Evolutionary conservation across 2,888 invertebrate genomes (phyloP).

Genomic region (Steinernema hermaphroditum): DNA sequence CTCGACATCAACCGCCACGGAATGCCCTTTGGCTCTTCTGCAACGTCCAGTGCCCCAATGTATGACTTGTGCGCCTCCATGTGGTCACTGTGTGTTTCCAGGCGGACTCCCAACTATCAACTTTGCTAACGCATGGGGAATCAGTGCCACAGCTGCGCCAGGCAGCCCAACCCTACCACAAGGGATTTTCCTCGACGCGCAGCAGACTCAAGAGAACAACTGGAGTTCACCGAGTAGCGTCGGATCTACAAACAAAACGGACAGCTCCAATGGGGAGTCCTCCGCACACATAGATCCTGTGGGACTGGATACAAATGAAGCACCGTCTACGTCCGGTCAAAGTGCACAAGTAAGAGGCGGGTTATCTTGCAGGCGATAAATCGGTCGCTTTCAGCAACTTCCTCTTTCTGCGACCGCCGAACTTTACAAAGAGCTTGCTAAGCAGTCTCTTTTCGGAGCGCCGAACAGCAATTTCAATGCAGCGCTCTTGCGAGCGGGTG

Average conservation of each 20-base stretch:
- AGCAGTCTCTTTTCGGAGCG: neutral
- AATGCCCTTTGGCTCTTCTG: constrained; percentile 24
- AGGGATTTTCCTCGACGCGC: constrained; percentile 1
- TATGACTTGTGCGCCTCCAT: neutral
- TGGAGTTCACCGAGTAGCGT: constrained; percentile 25
- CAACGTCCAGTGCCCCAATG: constrained; percentile 21
- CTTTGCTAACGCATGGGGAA: constrained; percentile 20
- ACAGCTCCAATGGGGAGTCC: constrained; percentile 13
- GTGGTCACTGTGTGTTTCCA: neutral
- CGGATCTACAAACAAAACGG: constrained; percentile 24
- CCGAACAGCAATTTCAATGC: neutral
- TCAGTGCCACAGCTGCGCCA: neutral
- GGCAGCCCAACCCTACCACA: constrained; percentile 10
- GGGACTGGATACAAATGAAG: constrained; percentile 14
- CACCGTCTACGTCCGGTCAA: constrained; percentile 13
- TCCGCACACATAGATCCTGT: constrained; percentile 20
- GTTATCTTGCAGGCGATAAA: neutral
- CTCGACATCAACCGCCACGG: constrained; percentile 29
- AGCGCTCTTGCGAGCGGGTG: constrained; percentile 10
- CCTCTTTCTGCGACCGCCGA: neutral
- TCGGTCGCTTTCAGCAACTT: neutral
- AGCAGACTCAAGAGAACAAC: constrained; percentile 17
- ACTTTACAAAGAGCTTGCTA: neutral
- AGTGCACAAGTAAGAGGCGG: neutral
- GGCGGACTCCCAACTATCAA: constrained; percentile 21